Base-by-base conservation (phyloP, 1,140 invertebrate species). In the Stegodyphus dumicola region DNA sequence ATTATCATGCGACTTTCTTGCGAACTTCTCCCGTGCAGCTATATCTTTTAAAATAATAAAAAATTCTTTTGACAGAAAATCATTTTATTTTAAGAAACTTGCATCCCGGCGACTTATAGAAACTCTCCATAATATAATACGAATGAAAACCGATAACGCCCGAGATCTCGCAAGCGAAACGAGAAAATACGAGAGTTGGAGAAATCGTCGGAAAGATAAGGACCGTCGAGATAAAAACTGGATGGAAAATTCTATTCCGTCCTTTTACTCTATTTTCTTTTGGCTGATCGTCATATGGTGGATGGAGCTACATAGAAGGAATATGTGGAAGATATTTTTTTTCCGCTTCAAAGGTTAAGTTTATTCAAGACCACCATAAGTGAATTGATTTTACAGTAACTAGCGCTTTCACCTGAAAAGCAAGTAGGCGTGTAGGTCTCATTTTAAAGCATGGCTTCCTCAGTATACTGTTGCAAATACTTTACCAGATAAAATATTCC, bases 61-160 rank as follows among this genome's bases (percentile, higher is more conserved):
- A 49, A 71, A 71, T 48, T 79, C 48, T 33, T 70, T 52, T 79
- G 77, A 79, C 77, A 79, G 77, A 79, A 79, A 79, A 79, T 79
- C 77, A 79, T 79, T 79, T 79, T 79, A 79, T 79, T 79, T 66
- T 66, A 79, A 79, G 65, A n/a, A 69, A 79, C 51, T 53, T 56
- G 77, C 65, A 79, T 54, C 52, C 6, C 77, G 51, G 64, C 70
- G 77, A 79, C 77, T 79, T 79, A 70, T 79, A 79, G 77, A 79
- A 79, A 79, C 77, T 79, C 66, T 69, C 65, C 66, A 70, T 79
- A 79, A 79, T 79, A 79, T 79, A 79, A 79, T 79, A 64, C 65
- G 77, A 66, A 66, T 65, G 77, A 79, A 79, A 79, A 79, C 77
- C 77, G 77, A 79, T 79, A 79, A 79, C 77, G 77, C 66, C 66